phyloP scores from a whole-genome alignment of 2,797 vertebrate species.

The Pseudotriccus pelzelni region DNA sequence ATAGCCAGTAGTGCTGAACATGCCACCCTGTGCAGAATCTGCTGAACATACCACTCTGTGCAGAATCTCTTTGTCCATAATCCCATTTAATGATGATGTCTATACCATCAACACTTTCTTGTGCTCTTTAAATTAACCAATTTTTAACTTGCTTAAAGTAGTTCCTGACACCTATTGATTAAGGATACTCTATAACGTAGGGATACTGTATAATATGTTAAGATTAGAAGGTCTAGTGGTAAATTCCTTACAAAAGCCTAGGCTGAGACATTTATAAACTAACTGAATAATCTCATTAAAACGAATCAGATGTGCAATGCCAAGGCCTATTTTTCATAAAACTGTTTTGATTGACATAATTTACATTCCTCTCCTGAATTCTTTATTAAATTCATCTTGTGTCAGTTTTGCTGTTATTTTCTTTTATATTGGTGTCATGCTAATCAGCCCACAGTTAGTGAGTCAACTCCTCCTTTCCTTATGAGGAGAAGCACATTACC shows the following conservation, averaged over 20 bases:
- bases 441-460: not conserved
- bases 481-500: not conserved
- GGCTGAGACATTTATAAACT: not conserved
- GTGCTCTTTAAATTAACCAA: not conserved
- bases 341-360: not conserved
- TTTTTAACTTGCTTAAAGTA: not conserved
- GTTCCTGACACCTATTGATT: not conserved
- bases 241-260: not conserved
- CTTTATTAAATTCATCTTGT: not conserved
- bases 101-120: not conserved
- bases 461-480: not conserved
- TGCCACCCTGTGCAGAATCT: too few relatives aligned
- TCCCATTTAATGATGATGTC: not conserved
- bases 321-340: not conserved
- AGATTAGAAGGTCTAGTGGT: not conserved
- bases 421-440: not conserved
- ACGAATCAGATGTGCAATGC: not conserved
- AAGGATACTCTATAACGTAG: not conserved
- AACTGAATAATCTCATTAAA: not conserved
- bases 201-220: not conserved
- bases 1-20: not conserved
- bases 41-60: not conserved
- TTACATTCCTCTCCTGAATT: not conserved
- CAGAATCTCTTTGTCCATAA: rapidly evolving
- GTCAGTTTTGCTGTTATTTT: not conserved